Evolutionary conservation across 1,140 invertebrate genomes (phyloP), one percentile per base, ranked within the genome.

Genomic region (Vanessa atalanta): DNA sequence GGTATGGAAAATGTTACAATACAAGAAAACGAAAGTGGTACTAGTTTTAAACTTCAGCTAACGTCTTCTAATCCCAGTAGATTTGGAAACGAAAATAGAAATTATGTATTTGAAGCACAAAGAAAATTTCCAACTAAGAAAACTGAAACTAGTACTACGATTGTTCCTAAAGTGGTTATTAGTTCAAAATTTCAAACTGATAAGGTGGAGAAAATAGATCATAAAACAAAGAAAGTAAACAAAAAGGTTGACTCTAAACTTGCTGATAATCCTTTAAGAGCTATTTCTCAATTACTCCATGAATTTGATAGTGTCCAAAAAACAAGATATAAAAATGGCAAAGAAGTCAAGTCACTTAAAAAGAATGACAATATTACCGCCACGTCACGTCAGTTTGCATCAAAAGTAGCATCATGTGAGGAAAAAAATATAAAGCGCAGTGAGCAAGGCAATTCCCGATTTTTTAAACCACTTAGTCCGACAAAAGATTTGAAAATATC

Each of bases 281-380:
- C 89, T 15, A 92, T 92, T 76, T 90, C 90, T 20, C 85, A 92
- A 76, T 57, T 92, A 37, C 77, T 92, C 55, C 85, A 87, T 53
- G 84, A 91, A 75, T 84, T 92, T 57, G 88, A 91, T 50, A 86
- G 83, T 69, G 84, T 89, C 23, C 87, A 90, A 75, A 89, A 85
- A 77, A 82, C 65, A 15, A 83, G 80, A 66, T 70, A 82, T 31
- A 89, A 84, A 68, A 57, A 47, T 12, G 50, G 64, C 23, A 66
- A 72, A 47, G 84, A 86, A 53, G 12, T 65, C 12, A 85, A 83
- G 69, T 16, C 61, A 3, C 69, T 48, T 31, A 88, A 81, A 72
- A 83, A 79, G 74, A 14, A n/a, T 31, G 83, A 87, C n/a, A 55
- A 37, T 31, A 8, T 60, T 15, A 55, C 57, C 20, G 60, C 81